Evolutionary conservation across 2,797 vertebrate species (phyloP), one percentile per base, ranked within the genome.

Genomic region (Stomatorhinus walkeri): DNA sequence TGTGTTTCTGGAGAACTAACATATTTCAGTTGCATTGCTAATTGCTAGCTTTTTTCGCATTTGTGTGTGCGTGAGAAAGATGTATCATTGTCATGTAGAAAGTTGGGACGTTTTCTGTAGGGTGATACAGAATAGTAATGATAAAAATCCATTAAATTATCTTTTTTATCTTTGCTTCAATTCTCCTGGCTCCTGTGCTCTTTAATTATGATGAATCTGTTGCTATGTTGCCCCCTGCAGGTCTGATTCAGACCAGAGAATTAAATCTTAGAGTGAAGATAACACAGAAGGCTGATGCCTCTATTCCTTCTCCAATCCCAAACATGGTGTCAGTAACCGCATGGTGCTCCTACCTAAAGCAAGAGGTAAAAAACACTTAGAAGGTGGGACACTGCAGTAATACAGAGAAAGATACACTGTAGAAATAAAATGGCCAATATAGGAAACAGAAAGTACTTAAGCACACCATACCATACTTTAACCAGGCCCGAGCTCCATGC

Each of bases 181-280:
- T 16, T 52, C 24, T 85, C 49, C 49, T 16, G 19, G 49, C 6
- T 81, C 19, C 46, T 36, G 19, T 24, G 24, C 40, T 32, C 49
- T 51, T 52, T 9, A 14, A 12, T 5, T 54, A 28, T 16, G 48
- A 32, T 1, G 8, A 28, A 12, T 61, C 46, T 0, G 2, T 51
- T 48, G 22, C 22, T 85, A 14, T 54, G 24, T 32, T 14, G 24
- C 48, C 49, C 24, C 46, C 46, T 85, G 48, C 49, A 85, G 51
- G 84, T 85, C 84, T 85, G 84, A 85, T 85, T 85, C 84, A 85
- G 84, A 85, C 84, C 48, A 85, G 49, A 36, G 22, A 54, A 85
- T 28, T 51, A 51, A 28, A 28, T 16, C 22, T 28, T 14, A 49
- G 83, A 85, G n/a, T 2, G 10, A 85, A 24, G 81, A 51, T 6